These are phyloP conservation scores for Nebria ingens DNA, from an alignment of 1,140 invertebrate genomes.

Conservation along the genomic window DNA sequence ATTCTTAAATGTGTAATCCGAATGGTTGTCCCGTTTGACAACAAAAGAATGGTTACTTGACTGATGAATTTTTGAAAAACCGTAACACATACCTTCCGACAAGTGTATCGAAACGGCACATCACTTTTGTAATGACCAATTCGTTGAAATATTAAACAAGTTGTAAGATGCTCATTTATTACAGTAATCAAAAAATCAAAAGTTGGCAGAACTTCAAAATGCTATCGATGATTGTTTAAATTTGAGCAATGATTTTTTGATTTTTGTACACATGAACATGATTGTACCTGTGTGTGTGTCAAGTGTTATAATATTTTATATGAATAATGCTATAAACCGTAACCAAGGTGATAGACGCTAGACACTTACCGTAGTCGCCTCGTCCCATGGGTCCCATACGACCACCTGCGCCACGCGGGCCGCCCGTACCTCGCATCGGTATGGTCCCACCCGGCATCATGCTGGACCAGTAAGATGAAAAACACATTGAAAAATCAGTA, in stretches of 20 bases:
- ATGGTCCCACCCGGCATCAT: constrained; percentile 45
- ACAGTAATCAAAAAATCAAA: too few species aligned
- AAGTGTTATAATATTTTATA: too few species aligned
- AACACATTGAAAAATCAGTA: not conserved
- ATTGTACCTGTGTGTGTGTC: too few species aligned
- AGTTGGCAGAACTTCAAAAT: too few species aligned
- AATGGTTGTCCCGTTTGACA: not conserved
- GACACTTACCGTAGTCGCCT: constrained; percentile 75
- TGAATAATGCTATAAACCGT: too few species aligned
- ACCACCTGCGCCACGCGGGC: constrained; percentile 40
- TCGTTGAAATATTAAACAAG: too few species aligned
- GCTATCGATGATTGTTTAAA: too few species aligned
- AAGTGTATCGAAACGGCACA: not conserved
- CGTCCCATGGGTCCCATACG: constrained; percentile 69
- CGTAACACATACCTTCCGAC: not conserved
- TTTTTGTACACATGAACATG: too few species aligned
- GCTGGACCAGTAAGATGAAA: constrained; percentile 17
- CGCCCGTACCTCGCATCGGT: constrained; percentile 52
- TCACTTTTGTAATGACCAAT: not conserved
- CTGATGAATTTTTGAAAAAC: not conserved
- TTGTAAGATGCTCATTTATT: too few species aligned
- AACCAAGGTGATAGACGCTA: too few species aligned
- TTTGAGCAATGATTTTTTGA: too few species aligned
- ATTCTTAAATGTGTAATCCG: not conserved
- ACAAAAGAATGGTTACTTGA: constrained; percentile 8